Conservation (phyloP, 2,797 vertebrate genomes). For the Myotis planiceps region DNA sequence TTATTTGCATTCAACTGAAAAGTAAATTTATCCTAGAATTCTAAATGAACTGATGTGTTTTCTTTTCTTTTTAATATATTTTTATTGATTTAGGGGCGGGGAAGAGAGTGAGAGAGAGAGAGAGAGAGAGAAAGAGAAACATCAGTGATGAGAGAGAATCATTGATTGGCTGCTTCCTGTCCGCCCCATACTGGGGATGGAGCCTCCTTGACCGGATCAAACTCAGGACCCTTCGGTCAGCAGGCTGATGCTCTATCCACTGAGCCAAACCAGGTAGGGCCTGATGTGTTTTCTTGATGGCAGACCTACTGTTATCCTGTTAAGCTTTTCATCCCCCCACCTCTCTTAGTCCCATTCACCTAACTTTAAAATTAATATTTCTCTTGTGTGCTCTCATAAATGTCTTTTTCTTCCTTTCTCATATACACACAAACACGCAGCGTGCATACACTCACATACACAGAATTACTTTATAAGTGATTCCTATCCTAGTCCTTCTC, state of each 20-base stretch:
- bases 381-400: neutral
- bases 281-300: neutral
- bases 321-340: neutral
- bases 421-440: neutral
- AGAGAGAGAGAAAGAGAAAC: too few species aligned
- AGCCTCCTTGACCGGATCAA: too few species aligned
- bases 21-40: conserved; percentile 15
- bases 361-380: neutral
- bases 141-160: too few species aligned
- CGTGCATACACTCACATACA: neutral
- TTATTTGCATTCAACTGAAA: neutral
- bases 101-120: too few species aligned
- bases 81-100: too few species aligned
- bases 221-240: too few species aligned
- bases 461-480: neutral
- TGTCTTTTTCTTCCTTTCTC: neutral
- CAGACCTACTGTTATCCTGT: neutral
- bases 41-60: neutral
- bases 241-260: too few species aligned
- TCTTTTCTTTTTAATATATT: neutral
- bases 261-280: too few species aligned
- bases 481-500: neutral
- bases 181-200: too few species aligned
- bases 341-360: neutral
- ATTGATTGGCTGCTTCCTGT: too few species aligned